Conservation (phyloP, 1,140 invertebrate genomes). For the Drosophila obscura region DNA sequence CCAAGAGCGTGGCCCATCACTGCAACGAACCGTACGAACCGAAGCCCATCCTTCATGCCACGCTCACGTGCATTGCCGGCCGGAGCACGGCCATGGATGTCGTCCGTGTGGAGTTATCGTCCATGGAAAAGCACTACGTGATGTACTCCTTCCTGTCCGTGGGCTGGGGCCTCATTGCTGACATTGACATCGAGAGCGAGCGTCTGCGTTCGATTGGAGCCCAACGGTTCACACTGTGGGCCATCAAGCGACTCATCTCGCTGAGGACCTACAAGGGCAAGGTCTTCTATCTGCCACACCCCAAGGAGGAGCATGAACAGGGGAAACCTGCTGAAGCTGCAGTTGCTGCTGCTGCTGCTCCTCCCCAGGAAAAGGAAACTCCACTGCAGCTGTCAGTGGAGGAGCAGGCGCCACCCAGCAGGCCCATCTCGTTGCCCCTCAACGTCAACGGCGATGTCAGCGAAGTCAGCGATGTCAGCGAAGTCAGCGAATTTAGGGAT, state of each 20-base stretch:
- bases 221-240: conserved; percentile 95
- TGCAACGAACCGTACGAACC: conserved; percentile 92
- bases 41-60: conserved; percentile 91
- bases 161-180: conserved; percentile 97
- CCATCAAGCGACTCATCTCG: conserved; percentile 90
- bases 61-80: conserved; percentile 92
- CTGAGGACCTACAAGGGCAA: conserved; percentile 89
- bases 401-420: neutral
- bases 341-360: neutral
- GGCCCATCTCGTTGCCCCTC: conserved; percentile 29
- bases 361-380: neutral
- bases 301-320: conserved; percentile 38
- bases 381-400: neutral
- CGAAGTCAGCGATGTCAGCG: too few relatives aligned
- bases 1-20: conserved; percentile 91
- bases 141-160: conserved; percentile 96
- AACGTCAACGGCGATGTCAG: conserved; percentile 10
- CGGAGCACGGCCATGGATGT: conserved; percentile 92
- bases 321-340: too few relatives aligned
- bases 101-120: conserved; percentile 90
- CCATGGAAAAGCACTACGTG: conserved; percentile 85
- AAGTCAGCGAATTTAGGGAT: conserved; percentile 49
- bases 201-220: conserved; percentile 93
- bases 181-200: conserved; percentile 99
- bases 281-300: conserved; percentile 86